A percentile compares a stretch with the other conserved stretches of the same genome.
These are phyloP conservation scores for Epizoanthus fatuus DNA, from an alignment of 92 coral and sea anemone species.

Conservation along the genomic window DNA sequence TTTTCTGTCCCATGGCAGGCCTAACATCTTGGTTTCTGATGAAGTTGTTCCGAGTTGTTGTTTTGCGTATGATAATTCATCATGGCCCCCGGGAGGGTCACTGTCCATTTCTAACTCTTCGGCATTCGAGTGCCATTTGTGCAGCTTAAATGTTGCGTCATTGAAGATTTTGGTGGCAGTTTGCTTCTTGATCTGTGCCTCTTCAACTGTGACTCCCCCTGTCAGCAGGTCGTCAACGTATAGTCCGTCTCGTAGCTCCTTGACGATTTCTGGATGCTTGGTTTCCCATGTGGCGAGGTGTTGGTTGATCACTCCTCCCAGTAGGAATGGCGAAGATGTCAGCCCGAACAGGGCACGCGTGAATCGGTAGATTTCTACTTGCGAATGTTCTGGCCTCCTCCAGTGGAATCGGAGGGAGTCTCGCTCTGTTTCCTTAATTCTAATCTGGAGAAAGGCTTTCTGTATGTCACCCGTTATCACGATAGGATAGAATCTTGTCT, in stretches of 20 bases:
- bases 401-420: conserved; percentile 53
- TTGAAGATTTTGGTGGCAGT: conserved; percentile 24
- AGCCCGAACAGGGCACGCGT: conserved; percentile 54
- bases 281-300: conserved; percentile 37
- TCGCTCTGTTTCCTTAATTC: conserved; percentile 34
- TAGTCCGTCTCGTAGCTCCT: conserved; percentile 15
- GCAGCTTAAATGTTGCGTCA: conserved; percentile 33
- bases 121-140: conserved; percentile 57
- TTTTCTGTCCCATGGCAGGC: conserved; percentile 2
- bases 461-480: conserved; percentile 45
- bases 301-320: conserved; percentile 44
- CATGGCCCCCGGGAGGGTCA: background rate
- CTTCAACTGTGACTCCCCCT: conserved; percentile 12
- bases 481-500: conserved; percentile 30
- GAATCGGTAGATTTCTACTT: conserved; percentile 23
- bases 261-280: conserved; percentile 11
- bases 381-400: conserved; percentile 30
- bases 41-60: background rate
- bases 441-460: conserved; percentile 32
- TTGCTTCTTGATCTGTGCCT: background rate
- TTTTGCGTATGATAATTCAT: background rate
- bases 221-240: conserved; percentile 40
- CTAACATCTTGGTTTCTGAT: background rate
- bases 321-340: conserved; percentile 44
- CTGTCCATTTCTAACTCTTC: conserved; percentile 27